A percentile compares a stretch with the other conserved stretches of the same genome.
phyloP scores from a whole-genome alignment of 2,888 invertebrate genomes.

The Hetaerina titia region DNA sequence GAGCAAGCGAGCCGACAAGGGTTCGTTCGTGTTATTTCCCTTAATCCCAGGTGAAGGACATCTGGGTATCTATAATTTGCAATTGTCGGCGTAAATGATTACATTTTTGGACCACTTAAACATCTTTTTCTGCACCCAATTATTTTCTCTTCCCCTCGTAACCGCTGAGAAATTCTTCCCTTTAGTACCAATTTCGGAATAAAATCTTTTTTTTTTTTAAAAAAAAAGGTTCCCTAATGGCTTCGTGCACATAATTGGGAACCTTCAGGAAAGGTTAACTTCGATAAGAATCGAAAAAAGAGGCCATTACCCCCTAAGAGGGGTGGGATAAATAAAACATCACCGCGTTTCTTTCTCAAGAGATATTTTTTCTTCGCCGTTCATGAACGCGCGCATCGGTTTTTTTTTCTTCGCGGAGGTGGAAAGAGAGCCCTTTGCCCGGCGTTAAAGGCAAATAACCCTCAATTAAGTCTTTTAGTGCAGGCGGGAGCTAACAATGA shows the following conservation, averaged over 20 bases:
- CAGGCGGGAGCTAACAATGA: background rate
- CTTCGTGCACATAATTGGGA: conserved; percentile 9
- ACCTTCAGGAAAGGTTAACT: conserved; percentile 3
- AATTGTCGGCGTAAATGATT: background rate
- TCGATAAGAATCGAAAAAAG: background rate
- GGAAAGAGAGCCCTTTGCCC: background rate
- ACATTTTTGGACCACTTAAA: background rate
- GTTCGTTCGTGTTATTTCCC: background rate
- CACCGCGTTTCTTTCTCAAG: background rate
- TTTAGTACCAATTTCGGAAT: background rate
- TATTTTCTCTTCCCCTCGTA: background rate
- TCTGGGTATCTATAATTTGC: background rate
- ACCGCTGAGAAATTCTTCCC: background rate
- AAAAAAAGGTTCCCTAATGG: conserved; percentile 10
- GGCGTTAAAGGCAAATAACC: background rate
- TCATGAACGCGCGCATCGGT: background rate
- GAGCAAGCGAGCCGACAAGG: background rate
- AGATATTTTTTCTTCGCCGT: background rate
- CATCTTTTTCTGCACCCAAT: background rate
- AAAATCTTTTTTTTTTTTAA: background rate
- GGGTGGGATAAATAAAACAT: conserved; percentile 1
- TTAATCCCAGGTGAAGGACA: background rate
- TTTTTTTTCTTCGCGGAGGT: background rate
- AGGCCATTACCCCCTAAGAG: background rate
- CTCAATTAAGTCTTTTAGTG: conserved; percentile 32